phyloP scores from a whole-genome alignment of 2,888 invertebrate genomes.

The Sinhomidia bicolor region DNA sequence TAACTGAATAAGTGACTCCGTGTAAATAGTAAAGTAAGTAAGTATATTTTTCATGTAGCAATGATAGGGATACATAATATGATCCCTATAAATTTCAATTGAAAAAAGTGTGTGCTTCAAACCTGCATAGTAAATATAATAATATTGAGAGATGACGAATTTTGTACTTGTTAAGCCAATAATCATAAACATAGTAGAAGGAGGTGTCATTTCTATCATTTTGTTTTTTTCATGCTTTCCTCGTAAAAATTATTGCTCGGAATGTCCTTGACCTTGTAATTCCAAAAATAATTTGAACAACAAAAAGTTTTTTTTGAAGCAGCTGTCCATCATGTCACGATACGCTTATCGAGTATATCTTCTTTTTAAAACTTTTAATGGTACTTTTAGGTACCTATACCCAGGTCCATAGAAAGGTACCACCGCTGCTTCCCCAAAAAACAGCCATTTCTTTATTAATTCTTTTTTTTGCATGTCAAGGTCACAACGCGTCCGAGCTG shows the following conservation, averaged over 20 bases:
- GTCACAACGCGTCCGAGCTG: conserved; percentile 23
- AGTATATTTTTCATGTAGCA: no score
- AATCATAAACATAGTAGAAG: no score
- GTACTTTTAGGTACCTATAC: neutral
- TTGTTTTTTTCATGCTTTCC: neutral
- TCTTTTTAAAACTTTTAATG: neutral
- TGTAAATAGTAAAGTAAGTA: no score
- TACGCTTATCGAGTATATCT: neutral
- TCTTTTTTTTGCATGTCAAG: neutral
- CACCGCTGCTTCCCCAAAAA: neutral
- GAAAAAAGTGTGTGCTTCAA: no score
- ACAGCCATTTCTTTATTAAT: neutral
- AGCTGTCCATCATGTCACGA: neutral
- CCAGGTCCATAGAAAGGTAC: conserved; percentile 1
- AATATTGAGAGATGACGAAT: no score
- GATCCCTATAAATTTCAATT: no score
- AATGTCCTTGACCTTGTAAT: conserved; percentile 28
- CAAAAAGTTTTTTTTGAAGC: neutral
- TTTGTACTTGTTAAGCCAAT: no score
- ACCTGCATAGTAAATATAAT: no score
- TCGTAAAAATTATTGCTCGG: conserved; percentile 38
- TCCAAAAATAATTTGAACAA: neutral
- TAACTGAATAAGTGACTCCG: no score
- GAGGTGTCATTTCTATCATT: neutral
- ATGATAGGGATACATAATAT: no score